These are phyloP conservation scores for Sebastes taczanowskii DNA, from an alignment of 2,797 vertebrate genomes.

Conservation along the genomic window DNA sequence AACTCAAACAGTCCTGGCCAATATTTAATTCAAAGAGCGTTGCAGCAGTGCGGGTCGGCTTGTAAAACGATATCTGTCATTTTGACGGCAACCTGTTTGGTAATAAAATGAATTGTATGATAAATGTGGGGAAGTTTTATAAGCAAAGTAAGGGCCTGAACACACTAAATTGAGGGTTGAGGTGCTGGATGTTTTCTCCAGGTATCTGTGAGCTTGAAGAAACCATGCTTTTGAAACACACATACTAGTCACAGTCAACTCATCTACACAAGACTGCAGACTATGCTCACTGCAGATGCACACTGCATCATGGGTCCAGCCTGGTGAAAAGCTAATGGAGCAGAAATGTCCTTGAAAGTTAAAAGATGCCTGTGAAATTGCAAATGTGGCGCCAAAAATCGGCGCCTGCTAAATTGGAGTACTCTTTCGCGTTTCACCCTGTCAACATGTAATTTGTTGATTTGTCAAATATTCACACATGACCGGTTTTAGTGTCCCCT, in stretches of 20 bases:
- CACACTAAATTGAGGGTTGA: neutral
- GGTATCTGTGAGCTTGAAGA: neutral
- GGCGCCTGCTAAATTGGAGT: slow-evolving; percentile 31
- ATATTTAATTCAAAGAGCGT: slow-evolving; percentile 7
- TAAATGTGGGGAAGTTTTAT: neutral
- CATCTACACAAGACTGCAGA: slow-evolving; percentile 28
- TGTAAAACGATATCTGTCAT: neutral
- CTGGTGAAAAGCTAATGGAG: slow-evolving; percentile 58
- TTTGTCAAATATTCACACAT: slow-evolving; percentile 68
- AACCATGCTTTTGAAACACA: slow-evolving; percentile 18
- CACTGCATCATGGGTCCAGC: slow-evolving; percentile 33
- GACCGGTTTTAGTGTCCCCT: slow-evolving; percentile 39
- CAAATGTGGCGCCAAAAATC: slow-evolving; percentile 34
- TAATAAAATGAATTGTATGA: neutral
- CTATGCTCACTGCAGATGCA: slow-evolving; percentile 39
- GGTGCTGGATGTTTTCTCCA: neutral
- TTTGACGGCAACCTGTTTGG: neutral
- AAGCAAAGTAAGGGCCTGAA: neutral
- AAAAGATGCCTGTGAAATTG: slow-evolving; percentile 59
- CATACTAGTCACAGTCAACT: slow-evolving; percentile 41
- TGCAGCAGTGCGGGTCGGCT: neutral
- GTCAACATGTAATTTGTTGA: slow-evolving; percentile 61
- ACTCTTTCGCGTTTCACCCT: slow-evolving; percentile 44
- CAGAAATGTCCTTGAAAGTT: slow-evolving; percentile 70
- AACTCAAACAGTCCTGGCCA: neutral